A percentile compares a stretch with the other conserved stretches of the same genome.
These are phyloP conservation scores for Panthera leo DNA, from an alignment of 2,113 vertebrate genomes.

Conservation along the genomic window DNA sequence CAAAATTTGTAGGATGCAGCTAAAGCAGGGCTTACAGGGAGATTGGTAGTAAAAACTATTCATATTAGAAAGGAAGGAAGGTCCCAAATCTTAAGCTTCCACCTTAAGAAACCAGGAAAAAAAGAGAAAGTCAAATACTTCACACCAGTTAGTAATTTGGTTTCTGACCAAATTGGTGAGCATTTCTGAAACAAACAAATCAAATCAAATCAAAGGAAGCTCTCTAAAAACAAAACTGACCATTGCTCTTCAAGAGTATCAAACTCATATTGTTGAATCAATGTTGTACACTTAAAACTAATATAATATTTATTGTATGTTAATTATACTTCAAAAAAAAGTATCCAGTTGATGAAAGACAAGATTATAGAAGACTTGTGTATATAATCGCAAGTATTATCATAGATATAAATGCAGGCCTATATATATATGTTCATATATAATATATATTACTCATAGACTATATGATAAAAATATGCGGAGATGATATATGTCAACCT, in stretches of 20 bases:
- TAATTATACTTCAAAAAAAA: background rate
- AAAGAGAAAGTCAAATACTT: background rate
- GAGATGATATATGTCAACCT: background rate
- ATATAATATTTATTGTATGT: background rate
- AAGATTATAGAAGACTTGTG: background rate
- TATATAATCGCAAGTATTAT: background rate
- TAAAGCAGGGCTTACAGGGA: too few relatives aligned
- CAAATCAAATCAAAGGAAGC: background rate
- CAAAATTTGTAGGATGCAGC: background rate
- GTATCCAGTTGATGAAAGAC: background rate
- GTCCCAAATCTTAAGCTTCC: background rate
- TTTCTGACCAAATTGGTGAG: background rate
- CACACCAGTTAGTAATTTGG: background rate
- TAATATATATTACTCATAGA: background rate
- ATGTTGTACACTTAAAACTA: background rate
- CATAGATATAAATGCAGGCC: background rate
- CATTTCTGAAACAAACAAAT: background rate
- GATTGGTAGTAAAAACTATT: background rate
- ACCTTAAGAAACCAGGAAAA: background rate
- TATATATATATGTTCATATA: background rate
- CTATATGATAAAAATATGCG: background rate
- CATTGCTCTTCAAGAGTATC: background rate
- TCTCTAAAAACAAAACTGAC: background rate
- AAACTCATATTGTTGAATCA: background rate
- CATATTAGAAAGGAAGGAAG: background rate